Evolutionary conservation across 2,888 invertebrate species (phyloP).

Genomic region (Ptilodon capucinus): DNA sequence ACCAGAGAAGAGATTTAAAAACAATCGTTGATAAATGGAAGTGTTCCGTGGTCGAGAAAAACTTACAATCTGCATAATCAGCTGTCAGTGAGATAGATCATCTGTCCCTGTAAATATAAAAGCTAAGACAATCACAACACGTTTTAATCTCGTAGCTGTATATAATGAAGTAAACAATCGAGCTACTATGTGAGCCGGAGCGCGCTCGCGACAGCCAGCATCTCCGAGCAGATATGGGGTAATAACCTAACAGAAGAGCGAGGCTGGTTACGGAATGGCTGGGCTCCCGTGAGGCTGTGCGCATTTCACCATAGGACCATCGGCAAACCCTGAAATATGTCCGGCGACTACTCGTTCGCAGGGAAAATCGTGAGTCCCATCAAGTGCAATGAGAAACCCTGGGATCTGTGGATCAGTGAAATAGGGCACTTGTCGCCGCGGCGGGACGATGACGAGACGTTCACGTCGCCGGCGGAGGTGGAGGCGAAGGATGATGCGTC

Average conservation of each 20-base stretch:
- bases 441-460: conserved; percentile 61
- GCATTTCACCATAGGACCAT: conserved; percentile 49
- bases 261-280: conserved; percentile 69
- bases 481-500: conserved; percentile 55
- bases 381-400: conserved; percentile 78
- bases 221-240: conserved; percentile 72
- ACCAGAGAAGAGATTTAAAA: conserved; percentile 54
- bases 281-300: conserved; percentile 65
- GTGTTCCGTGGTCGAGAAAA: conserved; percentile 77
- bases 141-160: conserved; percentile 57
- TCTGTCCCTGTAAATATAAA: conserved; percentile 83
- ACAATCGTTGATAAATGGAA: conserved; percentile 70
- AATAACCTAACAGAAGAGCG: conserved; percentile 77
- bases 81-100: conserved; percentile 83
- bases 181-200: conserved; percentile 67
- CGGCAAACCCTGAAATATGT: conserved; percentile 66
- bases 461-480: conserved; percentile 57
- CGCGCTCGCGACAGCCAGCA: conserved; percentile 51
- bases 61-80: conserved; percentile 83
- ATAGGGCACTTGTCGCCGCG: conserved; percentile 75
- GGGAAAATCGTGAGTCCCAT: conserved; percentile 73
- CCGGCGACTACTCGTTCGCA: conserved; percentile 68
- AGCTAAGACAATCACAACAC: conserved; percentile 78
- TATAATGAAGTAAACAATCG: conserved; percentile 67
- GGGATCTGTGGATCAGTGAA: conserved; percentile 78